phyloP scores from a whole-genome alignment of 2,113 vertebrate genomes.

The Onychostoma macrolepis region DNA sequence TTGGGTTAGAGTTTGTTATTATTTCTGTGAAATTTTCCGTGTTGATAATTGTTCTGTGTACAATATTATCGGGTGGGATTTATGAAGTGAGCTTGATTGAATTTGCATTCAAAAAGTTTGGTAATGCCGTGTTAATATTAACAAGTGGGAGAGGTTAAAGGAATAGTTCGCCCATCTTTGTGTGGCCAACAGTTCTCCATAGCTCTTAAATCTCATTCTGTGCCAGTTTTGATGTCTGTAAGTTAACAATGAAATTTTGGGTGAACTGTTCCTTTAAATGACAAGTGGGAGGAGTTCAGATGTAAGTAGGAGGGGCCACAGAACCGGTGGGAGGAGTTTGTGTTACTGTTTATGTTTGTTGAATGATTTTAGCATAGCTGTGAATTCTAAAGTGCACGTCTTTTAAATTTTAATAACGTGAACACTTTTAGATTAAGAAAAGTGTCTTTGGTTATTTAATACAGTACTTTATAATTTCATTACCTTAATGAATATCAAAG shows the following conservation, averaged over 20 bases:
- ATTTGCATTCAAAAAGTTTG: not conserved
- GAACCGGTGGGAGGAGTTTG: not conserved
- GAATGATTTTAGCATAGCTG: slow-evolving; percentile 43
- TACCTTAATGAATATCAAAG: slow-evolving; percentile 26
- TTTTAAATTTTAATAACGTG: not conserved
- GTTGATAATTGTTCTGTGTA: slow-evolving; percentile 48
- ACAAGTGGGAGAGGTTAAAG: not conserved
- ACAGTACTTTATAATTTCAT: slow-evolving; percentile 10
- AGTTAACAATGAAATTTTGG: not conserved
- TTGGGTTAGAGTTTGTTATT: slow-evolving; percentile 54
- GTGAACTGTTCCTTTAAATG: slow-evolving; percentile 4
- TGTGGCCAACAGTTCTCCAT: not conserved
- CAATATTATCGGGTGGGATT: slow-evolving; percentile 35
- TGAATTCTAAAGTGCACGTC: slow-evolving; percentile 38
- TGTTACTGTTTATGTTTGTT: not conserved
- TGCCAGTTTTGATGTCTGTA: slow-evolving; percentile 13
- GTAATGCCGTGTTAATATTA: not conserved
- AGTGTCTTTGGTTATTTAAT: not conserved
- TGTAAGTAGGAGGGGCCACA: not conserved
- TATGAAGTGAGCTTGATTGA: slow-evolving; percentile 1
- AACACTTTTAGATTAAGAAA: slow-evolving; percentile 9
- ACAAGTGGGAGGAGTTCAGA: not conserved
- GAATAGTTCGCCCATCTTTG: not conserved
- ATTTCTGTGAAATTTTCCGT: slow-evolving; percentile 58
- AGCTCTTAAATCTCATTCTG: not conserved